These are phyloP conservation scores for Paratrypauchen microcephalus DNA, from an alignment of 2,797 vertebrate species.

Conservation along the genomic window DNA sequence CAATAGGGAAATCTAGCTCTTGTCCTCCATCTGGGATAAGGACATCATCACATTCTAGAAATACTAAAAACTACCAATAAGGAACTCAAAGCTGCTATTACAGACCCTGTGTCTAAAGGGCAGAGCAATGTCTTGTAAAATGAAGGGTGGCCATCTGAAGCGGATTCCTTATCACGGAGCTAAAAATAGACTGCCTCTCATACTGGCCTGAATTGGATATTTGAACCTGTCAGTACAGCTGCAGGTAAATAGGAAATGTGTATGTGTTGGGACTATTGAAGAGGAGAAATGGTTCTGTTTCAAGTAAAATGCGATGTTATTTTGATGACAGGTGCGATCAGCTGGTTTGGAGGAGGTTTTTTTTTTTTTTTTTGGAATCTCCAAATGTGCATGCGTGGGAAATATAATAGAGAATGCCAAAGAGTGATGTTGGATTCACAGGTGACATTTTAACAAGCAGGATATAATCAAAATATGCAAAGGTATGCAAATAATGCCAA, in stretches of 20 bases:
- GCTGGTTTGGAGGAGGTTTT: conserved; percentile 38
- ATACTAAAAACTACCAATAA: no score
- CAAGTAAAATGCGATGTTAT: conserved; percentile 16
- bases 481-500: background rate
- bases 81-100: conserved; percentile 25
- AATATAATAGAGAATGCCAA: conserved; percentile 5
- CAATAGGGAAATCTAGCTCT: no score
- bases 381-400: conserved; percentile 38
- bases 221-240: conserved; percentile 37
- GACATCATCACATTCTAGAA: no score
- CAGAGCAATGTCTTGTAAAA: conserved; percentile 49
- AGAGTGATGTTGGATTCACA: conserved; percentile 11
- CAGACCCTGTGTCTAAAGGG: conserved; percentile 30
- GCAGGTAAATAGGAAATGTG: conserved; percentile 37
- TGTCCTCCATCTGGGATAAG: no score
- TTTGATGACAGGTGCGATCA: conserved; percentile 30
- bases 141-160: conserved; percentile 56
- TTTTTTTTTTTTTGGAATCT: conserved; percentile 6
- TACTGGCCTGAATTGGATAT: conserved; percentile 42
- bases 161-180: conserved; percentile 50
- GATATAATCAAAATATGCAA: background rate
- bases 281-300: conserved; percentile 12
- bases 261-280: conserved; percentile 44
- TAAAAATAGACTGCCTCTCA: conserved; percentile 57
- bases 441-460: conserved; percentile 19